These are phyloP conservation scores for Gryon sp. DNA, from an alignment of 1,140 invertebrate genomes.

Conservation along the genomic window DNA sequence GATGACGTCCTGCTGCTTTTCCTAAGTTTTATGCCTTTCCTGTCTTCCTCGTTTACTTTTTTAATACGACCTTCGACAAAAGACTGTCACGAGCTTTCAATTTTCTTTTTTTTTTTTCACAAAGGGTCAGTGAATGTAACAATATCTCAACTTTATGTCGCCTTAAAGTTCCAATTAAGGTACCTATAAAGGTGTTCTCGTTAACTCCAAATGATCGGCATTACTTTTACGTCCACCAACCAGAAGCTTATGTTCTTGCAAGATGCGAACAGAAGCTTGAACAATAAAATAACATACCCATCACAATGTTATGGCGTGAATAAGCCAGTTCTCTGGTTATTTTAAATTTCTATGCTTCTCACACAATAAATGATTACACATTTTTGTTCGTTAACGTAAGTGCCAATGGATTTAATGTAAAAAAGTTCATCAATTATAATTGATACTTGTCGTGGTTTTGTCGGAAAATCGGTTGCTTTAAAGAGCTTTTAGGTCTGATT, in stretches of 20 bases:
- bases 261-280: constrained; percentile 7
- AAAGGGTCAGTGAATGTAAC: constrained; percentile 56
- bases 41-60: constrained; percentile 19
- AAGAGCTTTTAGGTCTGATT: constrained; percentile 47
- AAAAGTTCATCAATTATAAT: constrained; percentile 11
- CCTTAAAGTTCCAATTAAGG: constrained; percentile 73
- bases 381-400: too few species aligned
- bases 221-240: constrained; percentile 58
- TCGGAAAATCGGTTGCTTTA: constrained; percentile 21
- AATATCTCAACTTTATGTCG: constrained; percentile 64
- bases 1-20: constrained; percentile 14
- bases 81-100: constrained; percentile 58
- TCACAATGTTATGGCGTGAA: constrained; percentile 6
- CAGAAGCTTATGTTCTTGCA: constrained; percentile 42
- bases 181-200: constrained; percentile 66
- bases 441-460: constrained; percentile 9
- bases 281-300: constrained; percentile 39
- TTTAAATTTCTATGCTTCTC: too few species aligned
- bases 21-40: constrained; percentile 33
- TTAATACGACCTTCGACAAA: constrained; percentile 46
- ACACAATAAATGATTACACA: too few species aligned
- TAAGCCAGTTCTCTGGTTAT: too few species aligned
- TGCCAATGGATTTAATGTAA: neutral
- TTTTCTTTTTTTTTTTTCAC: constrained; percentile 60
- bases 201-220: constrained; percentile 66